Percentiles rank a stretch among this genome's conserved stretches.
phyloP scores from a whole-genome alignment of 2,888 invertebrate species.

The Linnaemya tessellans region DNA sequence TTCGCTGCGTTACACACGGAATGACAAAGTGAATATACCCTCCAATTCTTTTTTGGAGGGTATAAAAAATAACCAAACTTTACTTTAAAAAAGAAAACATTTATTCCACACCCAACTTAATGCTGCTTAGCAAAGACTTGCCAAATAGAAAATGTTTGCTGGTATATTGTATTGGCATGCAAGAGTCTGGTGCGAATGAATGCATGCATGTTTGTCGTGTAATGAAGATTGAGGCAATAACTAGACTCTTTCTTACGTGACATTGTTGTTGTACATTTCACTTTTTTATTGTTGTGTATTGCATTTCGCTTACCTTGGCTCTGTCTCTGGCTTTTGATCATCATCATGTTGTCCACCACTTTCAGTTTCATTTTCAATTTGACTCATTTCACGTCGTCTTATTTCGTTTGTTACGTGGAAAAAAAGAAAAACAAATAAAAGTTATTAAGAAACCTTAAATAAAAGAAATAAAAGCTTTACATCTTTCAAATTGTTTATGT shows the following conservation, averaged over 20 bases:
- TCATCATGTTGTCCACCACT: slow-evolving; percentile 70
- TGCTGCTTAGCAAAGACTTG: background rate
- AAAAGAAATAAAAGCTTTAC: slow-evolving; percentile 20
- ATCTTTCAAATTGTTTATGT: background rate
- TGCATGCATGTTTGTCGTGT: background rate
- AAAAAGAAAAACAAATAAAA: slow-evolving; percentile 32
- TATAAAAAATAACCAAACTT: no score
- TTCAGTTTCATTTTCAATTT: slow-evolving; percentile 80
- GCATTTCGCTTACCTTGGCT: slow-evolving; percentile 36
- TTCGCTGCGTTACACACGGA: no score
- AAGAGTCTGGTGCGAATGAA: background rate
- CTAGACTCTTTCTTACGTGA: slow-evolving; percentile 40
- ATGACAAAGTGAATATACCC: no score
- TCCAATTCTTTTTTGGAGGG: no score
- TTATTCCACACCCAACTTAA: no score
- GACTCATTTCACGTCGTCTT: slow-evolving; percentile 66
- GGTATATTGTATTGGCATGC: slow-evolving; percentile 1
- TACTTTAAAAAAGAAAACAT: no score
- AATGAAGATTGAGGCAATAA: slow-evolving; percentile 40
- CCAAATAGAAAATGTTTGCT: background rate
- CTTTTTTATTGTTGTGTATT: slow-evolving; percentile 36
- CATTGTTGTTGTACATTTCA: slow-evolving; percentile 57
- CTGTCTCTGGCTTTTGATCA: slow-evolving; percentile 54
- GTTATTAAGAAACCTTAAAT: slow-evolving; percentile 35
- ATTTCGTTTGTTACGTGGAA: slow-evolving; percentile 40